phyloP scores from a whole-genome alignment of 2,113 vertebrate species.

The Passerina amoena region DNA sequence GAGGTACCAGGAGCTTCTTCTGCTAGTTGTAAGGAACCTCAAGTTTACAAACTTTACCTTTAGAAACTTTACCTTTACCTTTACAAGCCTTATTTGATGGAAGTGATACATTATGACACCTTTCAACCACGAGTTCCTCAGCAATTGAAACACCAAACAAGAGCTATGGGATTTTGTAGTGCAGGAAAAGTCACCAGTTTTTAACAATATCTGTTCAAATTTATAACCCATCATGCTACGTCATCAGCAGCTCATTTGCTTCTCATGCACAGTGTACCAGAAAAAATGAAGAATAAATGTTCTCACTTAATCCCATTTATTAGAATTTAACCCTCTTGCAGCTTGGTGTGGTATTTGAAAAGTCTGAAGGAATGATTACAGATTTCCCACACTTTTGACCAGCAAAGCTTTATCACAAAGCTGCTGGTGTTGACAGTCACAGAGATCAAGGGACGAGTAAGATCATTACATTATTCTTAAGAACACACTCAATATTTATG shows the following conservation, averaged over 20 bases:
- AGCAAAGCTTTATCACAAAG: background rate
- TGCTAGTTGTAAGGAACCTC: background rate
- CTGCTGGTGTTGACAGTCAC: background rate
- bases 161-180: background rate
- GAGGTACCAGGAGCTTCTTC: background rate
- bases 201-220: background rate
- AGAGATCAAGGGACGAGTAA: conserved; percentile 1
- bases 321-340: background rate
- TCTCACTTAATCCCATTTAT: background rate
- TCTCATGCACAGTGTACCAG: background rate
- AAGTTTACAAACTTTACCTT: too few relatives aligned
- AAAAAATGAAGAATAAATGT: background rate
- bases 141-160: background rate
- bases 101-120: background rate
- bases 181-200: background rate
- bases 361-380: background rate
- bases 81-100: background rate
- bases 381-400: background rate
- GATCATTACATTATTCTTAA: conserved; percentile 11
- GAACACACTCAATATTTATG: conserved; percentile 43
- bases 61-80: background rate
- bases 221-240: background rate
- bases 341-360: background rate
- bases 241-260: background rate
- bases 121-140: background rate